Evolutionary conservation across 1,140 invertebrate genomes (phyloP).

Genomic region (Colletes latitarsis): DNA sequence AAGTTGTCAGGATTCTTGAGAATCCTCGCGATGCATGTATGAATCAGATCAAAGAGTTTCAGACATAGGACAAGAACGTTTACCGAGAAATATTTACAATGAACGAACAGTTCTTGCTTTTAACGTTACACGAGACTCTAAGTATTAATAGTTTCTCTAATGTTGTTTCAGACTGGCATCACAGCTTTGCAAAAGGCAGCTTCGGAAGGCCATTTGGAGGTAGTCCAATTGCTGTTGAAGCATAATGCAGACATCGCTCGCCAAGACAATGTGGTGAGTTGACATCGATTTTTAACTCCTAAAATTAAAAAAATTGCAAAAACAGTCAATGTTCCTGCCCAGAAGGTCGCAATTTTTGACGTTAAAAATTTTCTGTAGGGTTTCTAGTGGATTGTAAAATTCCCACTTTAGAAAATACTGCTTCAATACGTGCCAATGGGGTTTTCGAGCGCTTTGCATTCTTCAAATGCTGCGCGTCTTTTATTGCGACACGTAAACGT

Average conservation of each 20-base stretch:
- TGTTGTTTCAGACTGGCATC: constrained; percentile 85
- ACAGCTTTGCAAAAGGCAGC: constrained; percentile 90
- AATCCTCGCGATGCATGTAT: neutral
- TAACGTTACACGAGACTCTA: neutral
- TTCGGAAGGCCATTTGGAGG: constrained; percentile 91
- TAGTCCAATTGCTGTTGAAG: constrained; percentile 87
- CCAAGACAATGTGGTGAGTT: constrained; percentile 88
- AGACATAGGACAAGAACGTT: neutral
- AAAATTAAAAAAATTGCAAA: neutral
- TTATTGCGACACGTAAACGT: too few relatives aligned
- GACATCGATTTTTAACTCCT: neutral
- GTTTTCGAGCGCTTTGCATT: too few relatives aligned
- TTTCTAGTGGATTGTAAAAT: too few relatives aligned
- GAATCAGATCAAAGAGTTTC: neutral
- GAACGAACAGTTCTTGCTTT: neutral
- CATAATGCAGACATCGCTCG: constrained; percentile 87
- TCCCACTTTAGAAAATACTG: too few relatives aligned
- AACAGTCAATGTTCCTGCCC: too few relatives aligned
- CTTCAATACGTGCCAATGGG: neutral
- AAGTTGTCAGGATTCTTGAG: too few relatives aligned
- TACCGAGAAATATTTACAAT: neutral
- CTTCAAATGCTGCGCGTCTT: too few relatives aligned
- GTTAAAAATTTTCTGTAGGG: too few relatives aligned
- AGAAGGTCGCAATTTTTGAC: too few relatives aligned
- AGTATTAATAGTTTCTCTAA: neutral